Conservation (phyloP, 2,888 invertebrate genomes). For the Leucozona laternaria region DNA sequence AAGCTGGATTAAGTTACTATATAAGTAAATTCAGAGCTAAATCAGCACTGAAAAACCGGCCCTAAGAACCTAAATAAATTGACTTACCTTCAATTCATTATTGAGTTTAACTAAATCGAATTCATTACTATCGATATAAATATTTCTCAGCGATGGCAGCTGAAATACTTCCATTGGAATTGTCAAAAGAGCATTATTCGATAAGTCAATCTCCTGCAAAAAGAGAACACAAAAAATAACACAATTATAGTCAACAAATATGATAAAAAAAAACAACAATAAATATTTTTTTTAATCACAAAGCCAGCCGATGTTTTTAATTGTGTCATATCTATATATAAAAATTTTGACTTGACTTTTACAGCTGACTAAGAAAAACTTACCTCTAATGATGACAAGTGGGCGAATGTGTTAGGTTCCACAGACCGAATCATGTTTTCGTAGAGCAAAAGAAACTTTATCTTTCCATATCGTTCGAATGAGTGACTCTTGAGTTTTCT, state of each 20-base stretch:
- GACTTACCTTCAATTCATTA: conserved; percentile 79
- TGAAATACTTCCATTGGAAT: conserved; percentile 84
- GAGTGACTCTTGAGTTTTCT: conserved; percentile 81
- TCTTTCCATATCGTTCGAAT: conserved; percentile 81
- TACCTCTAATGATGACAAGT: conserved; percentile 82
- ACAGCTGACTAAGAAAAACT: conserved; percentile 52
- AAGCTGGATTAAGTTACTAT: too few relatives aligned
- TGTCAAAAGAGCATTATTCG: conserved; percentile 82
- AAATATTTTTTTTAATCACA: conserved; percentile 30
- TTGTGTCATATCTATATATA: neutral
- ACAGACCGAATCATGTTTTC: conserved; percentile 83
- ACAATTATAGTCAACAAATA: neutral
- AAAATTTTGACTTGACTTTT: neutral
- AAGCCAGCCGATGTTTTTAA: neutral
- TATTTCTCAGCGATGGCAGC: conserved; percentile 86
- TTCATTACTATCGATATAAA: conserved; percentile 85
- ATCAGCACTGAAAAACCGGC: too few relatives aligned
- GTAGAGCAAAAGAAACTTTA: conserved; percentile 82
- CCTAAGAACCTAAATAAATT: neutral
- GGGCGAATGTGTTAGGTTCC: conserved; percentile 82
- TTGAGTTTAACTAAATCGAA: conserved; percentile 80
- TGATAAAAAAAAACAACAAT: conserved; percentile 12
- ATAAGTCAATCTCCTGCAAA: conserved; percentile 83
- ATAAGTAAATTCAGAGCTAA: too few relatives aligned
- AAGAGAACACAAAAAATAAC: conserved; percentile 9